Conservation (phyloP, 1,140 invertebrate genomes). For the Himalopsyche phryganea region DNA sequence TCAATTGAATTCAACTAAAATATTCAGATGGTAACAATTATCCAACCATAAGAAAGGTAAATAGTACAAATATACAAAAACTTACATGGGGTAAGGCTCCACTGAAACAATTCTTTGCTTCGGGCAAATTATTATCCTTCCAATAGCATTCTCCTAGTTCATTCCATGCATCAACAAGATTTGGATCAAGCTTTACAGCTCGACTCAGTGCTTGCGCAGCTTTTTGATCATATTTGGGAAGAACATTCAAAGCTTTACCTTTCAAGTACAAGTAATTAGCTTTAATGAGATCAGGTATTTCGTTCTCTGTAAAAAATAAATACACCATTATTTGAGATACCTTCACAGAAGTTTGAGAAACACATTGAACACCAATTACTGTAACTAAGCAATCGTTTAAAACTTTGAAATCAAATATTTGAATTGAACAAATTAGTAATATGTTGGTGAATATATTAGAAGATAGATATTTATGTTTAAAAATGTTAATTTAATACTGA, state of each 20-base stretch:
- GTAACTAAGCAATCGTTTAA: no score
- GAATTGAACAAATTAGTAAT: no score
- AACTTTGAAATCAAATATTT: no score
- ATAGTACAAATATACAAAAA: constrained; percentile 26
- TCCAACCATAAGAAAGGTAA: neutral
- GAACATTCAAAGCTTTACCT: constrained; percentile 74
- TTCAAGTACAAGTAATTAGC: constrained; percentile 72
- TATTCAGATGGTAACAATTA: neutral
- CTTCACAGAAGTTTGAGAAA: no score
- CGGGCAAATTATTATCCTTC: constrained; percentile 78
- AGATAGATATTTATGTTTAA: no score
- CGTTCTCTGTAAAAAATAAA: constrained; percentile 43
- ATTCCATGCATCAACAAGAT: constrained; percentile 82
- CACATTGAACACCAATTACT: no score
- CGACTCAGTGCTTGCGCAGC: constrained; percentile 74
- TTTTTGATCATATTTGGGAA: constrained; percentile 62
- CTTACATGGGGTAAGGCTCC: constrained; percentile 76
- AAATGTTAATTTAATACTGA: no score
- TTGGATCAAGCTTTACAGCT: constrained; percentile 82
- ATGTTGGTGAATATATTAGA: no score
- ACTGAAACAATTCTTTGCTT: constrained; percentile 82
- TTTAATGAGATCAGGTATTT: constrained; percentile 48
- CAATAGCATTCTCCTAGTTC: constrained; percentile 87
- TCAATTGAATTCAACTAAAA: no score
- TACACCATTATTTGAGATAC: no score